Base-by-base conservation (phyloP, 2,797 vertebrate species). In the Pitangus sulphuratus region DNA sequence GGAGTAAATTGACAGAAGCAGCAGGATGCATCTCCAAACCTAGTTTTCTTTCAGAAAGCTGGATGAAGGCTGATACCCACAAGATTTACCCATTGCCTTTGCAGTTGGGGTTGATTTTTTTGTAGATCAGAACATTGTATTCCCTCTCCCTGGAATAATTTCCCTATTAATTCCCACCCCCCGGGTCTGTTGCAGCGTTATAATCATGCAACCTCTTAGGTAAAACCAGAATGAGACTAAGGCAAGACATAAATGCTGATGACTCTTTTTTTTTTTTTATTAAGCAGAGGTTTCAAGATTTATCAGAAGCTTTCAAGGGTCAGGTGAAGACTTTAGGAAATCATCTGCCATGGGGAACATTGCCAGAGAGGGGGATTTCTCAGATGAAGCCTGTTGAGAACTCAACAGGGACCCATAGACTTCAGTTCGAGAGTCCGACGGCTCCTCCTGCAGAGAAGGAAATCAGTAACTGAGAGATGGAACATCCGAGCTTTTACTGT, bases 171-270 rank as follows among this genome's bases (percentile, higher is more conserved):
- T 78, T 84, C 33, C 72, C 7, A 7, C 69, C 68, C n/a, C 61
- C 57, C n/a, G 11, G 61, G 48, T 47, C 8, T 33, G 19, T 47
- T 58, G 50, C 83, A 78, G n/a, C 12, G 39, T 56, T 33, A 26
- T 12, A 65, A 81, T 33, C 72, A 7, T 39, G 61, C 12, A 68
- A 47, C 18, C 9, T 14, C 16, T 30, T 68, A 9, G 42, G 37
- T 39, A 57, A 81, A 89, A 75, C 1, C 33, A 75, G 39, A 93
- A 69, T 15, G n/a, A 94, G 45, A 81, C 42, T 40, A 84, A 91
- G 80, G 19, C 31, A 47, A 53, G 31, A 62, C 13, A 20, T 30
- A 65, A 69, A 71, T 76, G 72, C 61, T 90, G 78, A 51, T 24
- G 17, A 4, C 0, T 45, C 0, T 45, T 54, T 54, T 65, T 62